Conservation (phyloP, 92 coral and sea anemone species). For the Epizoanthus illoricatus region DNA sequence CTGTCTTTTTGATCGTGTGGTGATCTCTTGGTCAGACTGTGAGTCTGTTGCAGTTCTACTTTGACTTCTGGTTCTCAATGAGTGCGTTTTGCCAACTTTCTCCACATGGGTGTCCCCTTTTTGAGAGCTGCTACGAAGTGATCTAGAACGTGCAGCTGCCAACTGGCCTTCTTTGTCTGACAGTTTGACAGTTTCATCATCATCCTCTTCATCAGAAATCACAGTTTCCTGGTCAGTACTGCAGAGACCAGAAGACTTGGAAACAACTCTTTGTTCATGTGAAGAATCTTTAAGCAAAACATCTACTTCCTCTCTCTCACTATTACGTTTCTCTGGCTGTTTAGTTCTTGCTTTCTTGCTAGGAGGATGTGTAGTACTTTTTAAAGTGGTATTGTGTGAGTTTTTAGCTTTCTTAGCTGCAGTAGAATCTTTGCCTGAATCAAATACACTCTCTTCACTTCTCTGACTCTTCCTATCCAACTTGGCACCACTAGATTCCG, state of each 20-base stretch:
- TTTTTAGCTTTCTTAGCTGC: background rate
- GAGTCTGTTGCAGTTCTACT: no score
- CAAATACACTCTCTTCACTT: background rate
- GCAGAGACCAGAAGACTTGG: background rate
- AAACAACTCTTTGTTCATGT: background rate
- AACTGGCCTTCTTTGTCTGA: background rate
- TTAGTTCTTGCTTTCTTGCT: background rate
- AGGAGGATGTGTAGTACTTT: background rate
- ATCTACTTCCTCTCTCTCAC: background rate
- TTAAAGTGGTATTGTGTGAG: background rate
- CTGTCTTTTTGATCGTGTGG: background rate
- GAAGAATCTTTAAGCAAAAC: background rate
- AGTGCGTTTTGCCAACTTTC: background rate
- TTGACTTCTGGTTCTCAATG: background rate
- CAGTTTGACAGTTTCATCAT: background rate
- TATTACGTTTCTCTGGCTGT: background rate
- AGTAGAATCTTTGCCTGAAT: background rate
- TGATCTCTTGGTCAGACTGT: conserved; percentile 1
- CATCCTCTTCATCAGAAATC: conserved; percentile 17
- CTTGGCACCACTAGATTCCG: background rate
- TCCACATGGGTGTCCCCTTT: background rate
- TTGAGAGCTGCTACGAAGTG: background rate
- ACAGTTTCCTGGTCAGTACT: conserved; percentile 14
- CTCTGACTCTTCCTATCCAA: background rate
- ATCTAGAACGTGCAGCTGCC: background rate